Conservation (phyloP, 2,113 vertebrate species). For the Grammomys surdaster region DNA sequence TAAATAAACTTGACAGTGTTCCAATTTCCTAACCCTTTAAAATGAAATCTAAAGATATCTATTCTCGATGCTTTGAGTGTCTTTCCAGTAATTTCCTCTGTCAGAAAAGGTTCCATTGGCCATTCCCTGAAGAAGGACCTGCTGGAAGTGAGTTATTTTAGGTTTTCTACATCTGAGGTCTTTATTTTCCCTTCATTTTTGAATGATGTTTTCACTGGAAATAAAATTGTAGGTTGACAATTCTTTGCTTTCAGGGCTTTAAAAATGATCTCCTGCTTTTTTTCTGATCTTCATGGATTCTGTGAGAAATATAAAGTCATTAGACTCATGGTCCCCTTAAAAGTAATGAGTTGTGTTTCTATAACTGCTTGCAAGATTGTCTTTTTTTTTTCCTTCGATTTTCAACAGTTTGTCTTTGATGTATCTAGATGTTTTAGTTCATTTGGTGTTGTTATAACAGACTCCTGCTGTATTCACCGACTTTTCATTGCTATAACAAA, state of each 20-base stretch:
- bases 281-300: background rate
- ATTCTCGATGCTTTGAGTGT: conserved; percentile 2
- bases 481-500: background rate
- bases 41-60: conserved; percentile 19
- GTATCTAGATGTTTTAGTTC: background rate
- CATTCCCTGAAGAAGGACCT: conserved; percentile 5
- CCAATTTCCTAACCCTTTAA: conserved; percentile 15
- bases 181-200: conserved; percentile 23
- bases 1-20: background rate
- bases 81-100: background rate
- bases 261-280: background rate
- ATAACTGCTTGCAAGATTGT: background rate
- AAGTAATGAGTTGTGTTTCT: conserved; percentile 9
- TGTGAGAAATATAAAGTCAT: background rate
- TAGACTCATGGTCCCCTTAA: background rate
- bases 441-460: background rate
- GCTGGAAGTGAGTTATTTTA: conserved; percentile 13
- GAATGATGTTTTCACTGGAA: conserved; percentile 17
- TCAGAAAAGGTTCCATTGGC: background rate
- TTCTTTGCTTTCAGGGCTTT: conserved; percentile 11
- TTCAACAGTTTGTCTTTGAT: background rate
- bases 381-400: background rate
- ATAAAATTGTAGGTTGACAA: background rate
- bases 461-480: background rate
- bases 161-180: conserved; percentile 15